phyloP scores from a whole-genome alignment of 2,113 vertebrate genomes.

The Syngnathus typhle region DNA sequence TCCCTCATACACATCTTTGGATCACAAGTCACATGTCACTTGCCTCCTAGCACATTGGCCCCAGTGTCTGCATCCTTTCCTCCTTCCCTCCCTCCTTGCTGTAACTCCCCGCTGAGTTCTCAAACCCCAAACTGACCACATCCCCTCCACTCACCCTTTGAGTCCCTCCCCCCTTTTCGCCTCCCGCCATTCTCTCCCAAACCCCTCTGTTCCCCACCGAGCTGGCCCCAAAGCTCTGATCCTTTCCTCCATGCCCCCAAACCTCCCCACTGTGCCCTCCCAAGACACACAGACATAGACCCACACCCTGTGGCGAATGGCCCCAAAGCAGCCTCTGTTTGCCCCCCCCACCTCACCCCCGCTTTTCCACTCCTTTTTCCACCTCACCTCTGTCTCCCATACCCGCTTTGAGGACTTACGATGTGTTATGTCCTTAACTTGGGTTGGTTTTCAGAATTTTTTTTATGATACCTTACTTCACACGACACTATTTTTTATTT shows the following conservation, averaged over 20 bases:
- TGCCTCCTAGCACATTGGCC: constrained; percentile 11
- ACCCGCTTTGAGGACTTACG: constrained; percentile 38
- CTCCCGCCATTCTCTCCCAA: constrained; percentile 57
- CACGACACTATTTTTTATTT: background rate
- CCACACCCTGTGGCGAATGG: constrained; percentile 55
- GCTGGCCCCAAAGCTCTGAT: constrained; percentile 67
- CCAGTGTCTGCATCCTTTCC: constrained; percentile 15
- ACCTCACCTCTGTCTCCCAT: constrained; percentile 36
- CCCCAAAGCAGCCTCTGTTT: constrained; percentile 58
- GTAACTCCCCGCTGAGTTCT: constrained; percentile 51
- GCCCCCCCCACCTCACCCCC: constrained; percentile 43
- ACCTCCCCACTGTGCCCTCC: constrained; percentile 59
- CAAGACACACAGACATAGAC: constrained; percentile 46
- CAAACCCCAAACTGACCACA: constrained; percentile 64
- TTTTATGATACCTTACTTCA: background rate
- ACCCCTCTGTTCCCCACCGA: constrained; percentile 59
- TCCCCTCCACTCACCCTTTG: constrained; percentile 55
- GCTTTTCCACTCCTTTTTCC: constrained; percentile 45
- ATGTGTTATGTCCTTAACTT: constrained; percentile 37
- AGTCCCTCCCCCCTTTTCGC: constrained; percentile 33
- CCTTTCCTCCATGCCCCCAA: constrained; percentile 58
- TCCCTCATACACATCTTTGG: constrained; percentile 7
- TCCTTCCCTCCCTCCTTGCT: constrained; percentile 23
- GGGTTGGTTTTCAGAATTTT: constrained; percentile 18
- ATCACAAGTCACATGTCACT: constrained; percentile 10